Base-by-base conservation (phyloP, 2,888 invertebrate species). In the Drosophila neotestacea region DNA sequence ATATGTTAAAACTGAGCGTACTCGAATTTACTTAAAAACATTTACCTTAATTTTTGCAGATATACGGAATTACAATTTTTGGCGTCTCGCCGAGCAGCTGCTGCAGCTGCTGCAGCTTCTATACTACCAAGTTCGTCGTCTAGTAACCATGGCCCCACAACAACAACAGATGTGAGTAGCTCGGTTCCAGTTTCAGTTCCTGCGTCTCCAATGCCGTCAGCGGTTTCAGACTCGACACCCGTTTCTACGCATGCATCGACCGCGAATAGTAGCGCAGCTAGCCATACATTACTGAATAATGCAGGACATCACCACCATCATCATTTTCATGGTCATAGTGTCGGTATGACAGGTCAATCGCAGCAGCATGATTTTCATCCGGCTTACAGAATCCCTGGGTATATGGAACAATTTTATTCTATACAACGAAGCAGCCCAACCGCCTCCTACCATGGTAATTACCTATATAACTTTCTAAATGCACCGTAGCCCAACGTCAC, bases 371-470 rank as follows among this genome's bases (percentile, higher is more conserved):
- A 93, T 42, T 92, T 93, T 73, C 95, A 95, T 93, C 95, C 95
- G 84, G 95, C 95, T 75, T 96, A 95, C 92, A 94, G 96, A 92
- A 94, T 96, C 90, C 94, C 94, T 77, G 95, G 95, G 91, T 96
- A 96, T 93, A 95, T 96, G 95, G 96, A 96, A 93, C 96, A 96
- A 93, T 94, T 96, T 81, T 96, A 96, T 91, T 94, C 95, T 69
- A 93, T 95, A 81, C 95, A 96, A 88, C 95, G 96, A 92, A 89
- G 93, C 90, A 94, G 94, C 91, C 94, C 95, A 73, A 93, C 94
- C 73, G 94, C 95, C 85, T 95, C 96, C 74, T 93, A 95, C 90
- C 95, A 96, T 92, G 95, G 96, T 96, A 93, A 93, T 39, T 55
- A 27, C 32, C 4, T 22, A 27, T 32, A n/a, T 38, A 6, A 22